Conservation (phyloP, 2,888 invertebrate genomes). For the Leptinotarsa juncta region DNA sequence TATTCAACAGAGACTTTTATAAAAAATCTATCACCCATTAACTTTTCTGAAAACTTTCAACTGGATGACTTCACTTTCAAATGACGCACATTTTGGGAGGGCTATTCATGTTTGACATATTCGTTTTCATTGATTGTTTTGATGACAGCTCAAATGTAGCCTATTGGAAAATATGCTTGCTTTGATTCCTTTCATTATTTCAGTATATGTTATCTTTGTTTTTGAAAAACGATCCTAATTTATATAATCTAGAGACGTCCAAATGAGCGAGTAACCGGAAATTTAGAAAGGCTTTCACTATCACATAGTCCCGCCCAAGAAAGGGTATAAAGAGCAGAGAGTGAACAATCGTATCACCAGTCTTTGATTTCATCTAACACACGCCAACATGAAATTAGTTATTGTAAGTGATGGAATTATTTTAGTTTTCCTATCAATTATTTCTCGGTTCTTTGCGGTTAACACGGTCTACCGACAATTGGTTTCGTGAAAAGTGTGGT, state of each 20-base stretch:
- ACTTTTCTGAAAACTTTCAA: no score
- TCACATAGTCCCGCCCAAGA: constrained; percentile 46
- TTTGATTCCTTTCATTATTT: not conserved
- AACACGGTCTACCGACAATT: not conserved
- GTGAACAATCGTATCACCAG: constrained; percentile 44
- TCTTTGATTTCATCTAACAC: constrained; percentile 36
- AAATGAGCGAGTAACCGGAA: constrained; percentile 34
- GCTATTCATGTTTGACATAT: no score
- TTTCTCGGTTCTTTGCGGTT: not conserved
- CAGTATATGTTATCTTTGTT: not conserved
- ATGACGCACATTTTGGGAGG: no score
- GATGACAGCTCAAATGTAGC: no score
- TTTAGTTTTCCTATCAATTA: constrained; percentile 11
- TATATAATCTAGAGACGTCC: not conserved
- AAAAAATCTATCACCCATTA: no score
- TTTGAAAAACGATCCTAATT: not conserved
- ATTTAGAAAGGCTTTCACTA: constrained; percentile 52
- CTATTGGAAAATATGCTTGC: not conserved
- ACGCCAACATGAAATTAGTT: constrained; percentile 44
- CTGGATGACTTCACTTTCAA: no score
- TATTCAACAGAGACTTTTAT: no score
- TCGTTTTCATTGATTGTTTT: no score
- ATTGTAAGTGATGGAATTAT: constrained; percentile 41
- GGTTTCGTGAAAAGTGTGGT: constrained; percentile 17
- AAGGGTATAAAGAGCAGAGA: constrained; percentile 48